Evolutionary conservation across 2,888 invertebrate species (phyloP), one percentile per base, ranked within the genome.

Genomic region (Brachypterus glaber): DNA sequence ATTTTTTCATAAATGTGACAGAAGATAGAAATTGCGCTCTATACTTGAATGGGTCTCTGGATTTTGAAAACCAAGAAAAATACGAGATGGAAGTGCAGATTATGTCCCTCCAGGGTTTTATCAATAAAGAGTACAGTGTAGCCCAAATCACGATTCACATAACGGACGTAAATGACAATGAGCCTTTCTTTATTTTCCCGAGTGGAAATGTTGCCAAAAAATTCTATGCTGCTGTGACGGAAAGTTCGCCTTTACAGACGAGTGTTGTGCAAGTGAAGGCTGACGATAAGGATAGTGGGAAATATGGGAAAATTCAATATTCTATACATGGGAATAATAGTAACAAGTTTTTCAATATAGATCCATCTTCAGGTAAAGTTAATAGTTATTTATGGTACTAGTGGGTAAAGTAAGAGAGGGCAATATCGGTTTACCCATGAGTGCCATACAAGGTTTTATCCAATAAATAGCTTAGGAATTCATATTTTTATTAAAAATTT

Each of bases 121-220:
- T 89, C 16, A 88, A 87, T 62, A 82, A 82, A 1, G 79, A 81
- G 26, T 77, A 76, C 45, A 82, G 81, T 51, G 73, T 74, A 14
- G 80, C 87, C 0, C 76, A 76, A 51, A 76, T 93, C 0, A 82
- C 82, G 45, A 77, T 95, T 0, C 82, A 85, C 46, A 82, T 95
- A 0, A 69, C 76, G 0, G 93, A 95, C 60, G 79, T 87, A 1
- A 95, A 95, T 59, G 93, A 95, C 59, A 92, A 93, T 60, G 72
- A 74, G 1, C 93, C 95, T 0, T 72, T 76, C 50, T 95, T 93
- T 59, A 64, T 82, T 0, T 85, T 82, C 53, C 80, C 82, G 1
- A 66, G 69, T 2, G 71, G 70, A 0, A 56, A 68, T 11, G 76
- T 76, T 8, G 75, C 73, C 35, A 76, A 75, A 37, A 82, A 83